Conservation (phyloP, 2,797 vertebrate genomes). For the Gambusia yucatana region DNA sequence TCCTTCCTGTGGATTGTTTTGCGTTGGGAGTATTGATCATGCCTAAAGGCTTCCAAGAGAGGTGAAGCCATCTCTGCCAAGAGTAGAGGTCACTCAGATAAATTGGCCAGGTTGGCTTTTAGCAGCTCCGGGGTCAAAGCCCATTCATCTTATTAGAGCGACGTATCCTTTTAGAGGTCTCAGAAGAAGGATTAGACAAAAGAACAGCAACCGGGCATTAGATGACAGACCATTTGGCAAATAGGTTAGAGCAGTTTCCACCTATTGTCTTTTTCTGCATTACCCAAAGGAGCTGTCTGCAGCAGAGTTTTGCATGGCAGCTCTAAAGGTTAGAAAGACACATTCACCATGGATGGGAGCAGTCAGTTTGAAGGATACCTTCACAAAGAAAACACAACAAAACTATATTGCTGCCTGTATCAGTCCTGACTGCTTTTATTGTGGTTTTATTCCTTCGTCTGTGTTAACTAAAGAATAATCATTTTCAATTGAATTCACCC, state of each 20-base stretch:
- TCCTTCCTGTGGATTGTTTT: conserved; percentile 71
- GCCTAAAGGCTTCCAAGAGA: conserved; percentile 79
- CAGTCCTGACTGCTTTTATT: conserved; percentile 1
- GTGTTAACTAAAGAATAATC: background rate
- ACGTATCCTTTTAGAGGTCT: conserved; percentile 91
- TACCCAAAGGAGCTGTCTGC: conserved; percentile 59
- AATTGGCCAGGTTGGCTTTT: conserved; percentile 93
- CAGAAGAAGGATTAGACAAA: conserved; percentile 92
- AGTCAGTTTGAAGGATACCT: conserved; percentile 28
- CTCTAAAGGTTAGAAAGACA: conserved; percentile 53
- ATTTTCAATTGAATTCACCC: conserved; percentile 6
- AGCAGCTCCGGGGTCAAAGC: conserved; percentile 91
- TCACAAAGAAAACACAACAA: conserved; percentile 29
- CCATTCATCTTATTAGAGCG: conserved; percentile 93
- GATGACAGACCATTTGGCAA: conserved; percentile 78
- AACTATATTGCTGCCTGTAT: conserved; percentile 17
- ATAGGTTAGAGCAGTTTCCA: conserved; percentile 78
- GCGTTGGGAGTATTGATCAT: conserved; percentile 87
- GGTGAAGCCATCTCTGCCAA: conserved; percentile 80
- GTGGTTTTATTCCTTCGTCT: conserved; percentile 21
- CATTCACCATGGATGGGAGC: conserved; percentile 12
- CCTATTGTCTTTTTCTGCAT: conserved; percentile 73
- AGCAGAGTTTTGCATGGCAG: conserved; percentile 59
- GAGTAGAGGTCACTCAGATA: conserved; percentile 86
- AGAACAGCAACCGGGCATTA: conserved; percentile 76